These are phyloP conservation scores for Cheilosia grossa DNA, from an alignment of 2,888 invertebrate species.

Conservation along the genomic window DNA sequence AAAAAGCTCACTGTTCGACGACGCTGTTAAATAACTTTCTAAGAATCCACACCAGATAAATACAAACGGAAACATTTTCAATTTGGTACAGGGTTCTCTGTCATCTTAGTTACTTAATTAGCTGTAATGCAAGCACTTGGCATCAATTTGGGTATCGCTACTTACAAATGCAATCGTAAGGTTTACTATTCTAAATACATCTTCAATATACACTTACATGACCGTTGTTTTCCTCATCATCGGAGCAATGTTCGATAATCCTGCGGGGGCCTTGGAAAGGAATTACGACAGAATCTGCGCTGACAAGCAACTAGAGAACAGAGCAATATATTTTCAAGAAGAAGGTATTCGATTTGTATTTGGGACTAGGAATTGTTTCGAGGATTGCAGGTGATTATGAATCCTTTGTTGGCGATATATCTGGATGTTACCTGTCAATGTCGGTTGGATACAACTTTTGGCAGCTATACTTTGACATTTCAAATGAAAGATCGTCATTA, in stretches of 20 bases:
- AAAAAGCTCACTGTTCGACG: neutral
- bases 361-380: conserved; percentile 11
- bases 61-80: conserved; percentile 20
- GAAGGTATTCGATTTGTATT: neutral
- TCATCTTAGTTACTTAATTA: neutral
- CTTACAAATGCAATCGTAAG: fast-evolving
- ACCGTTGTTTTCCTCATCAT: conserved; percentile 15
- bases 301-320: conserved; percentile 27
- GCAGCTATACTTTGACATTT: conserved; percentile 8
- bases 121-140: neutral
- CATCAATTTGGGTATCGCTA: neutral
- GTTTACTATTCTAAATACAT: neutral
- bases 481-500: neutral
- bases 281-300: conserved; percentile 7
- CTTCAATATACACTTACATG: conserved; percentile 14
- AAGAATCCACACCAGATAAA: neutral
- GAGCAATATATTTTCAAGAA: conserved; percentile 15
- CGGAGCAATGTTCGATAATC: conserved; percentile 42
- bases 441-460: conserved; percentile 8
- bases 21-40: neutral
- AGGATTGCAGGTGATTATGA: conserved; percentile 9
- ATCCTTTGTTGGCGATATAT: conserved; percentile 14
- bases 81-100: neutral
- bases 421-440: neutral
- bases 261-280: conserved; percentile 2